phyloP scores from a whole-genome alignment of 2,888 invertebrate genomes.

The Nomada ferruginata region DNA sequence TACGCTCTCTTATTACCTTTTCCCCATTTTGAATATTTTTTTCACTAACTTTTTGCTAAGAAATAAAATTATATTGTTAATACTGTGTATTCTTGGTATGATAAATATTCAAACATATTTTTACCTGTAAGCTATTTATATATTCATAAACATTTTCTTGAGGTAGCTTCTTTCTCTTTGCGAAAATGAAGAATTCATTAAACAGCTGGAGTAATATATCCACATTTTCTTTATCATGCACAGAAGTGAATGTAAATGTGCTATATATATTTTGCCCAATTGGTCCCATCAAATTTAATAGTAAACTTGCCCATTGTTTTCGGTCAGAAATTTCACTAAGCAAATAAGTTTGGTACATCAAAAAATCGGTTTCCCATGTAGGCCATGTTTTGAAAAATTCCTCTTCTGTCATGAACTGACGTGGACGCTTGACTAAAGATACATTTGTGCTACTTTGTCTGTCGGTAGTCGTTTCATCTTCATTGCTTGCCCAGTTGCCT shows the following conservation, averaged over 20 bases:
- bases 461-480: background rate
- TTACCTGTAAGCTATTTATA: constrained; percentile 38
- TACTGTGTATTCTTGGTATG: too few relatives aligned
- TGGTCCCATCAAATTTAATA: constrained; percentile 62
- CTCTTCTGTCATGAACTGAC: background rate
- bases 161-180: constrained; percentile 5
- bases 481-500: constrained; percentile 18
- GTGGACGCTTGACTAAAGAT: background rate
- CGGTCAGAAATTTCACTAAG: background rate
- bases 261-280: constrained; percentile 32
- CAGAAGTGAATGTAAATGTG: constrained; percentile 20
- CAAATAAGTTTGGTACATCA: background rate
- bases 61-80: background rate
- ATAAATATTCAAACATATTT: background rate
- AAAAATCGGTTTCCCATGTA: constrained; percentile 40
- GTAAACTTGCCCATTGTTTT: background rate
- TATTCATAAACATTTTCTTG: constrained; percentile 34
- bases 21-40: background rate
- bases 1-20: constrained; percentile 17
- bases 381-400: constrained; percentile 49
- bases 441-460: background rate
- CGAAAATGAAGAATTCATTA: constrained; percentile 38
- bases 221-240: constrained; percentile 7
- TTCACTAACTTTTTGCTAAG: background rate
- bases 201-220: constrained; percentile 36